Evolutionary conservation across 2,888 invertebrate species (phyloP), one percentile per base, ranked within the genome.

Genomic region (Callimorpha dominula): DNA sequence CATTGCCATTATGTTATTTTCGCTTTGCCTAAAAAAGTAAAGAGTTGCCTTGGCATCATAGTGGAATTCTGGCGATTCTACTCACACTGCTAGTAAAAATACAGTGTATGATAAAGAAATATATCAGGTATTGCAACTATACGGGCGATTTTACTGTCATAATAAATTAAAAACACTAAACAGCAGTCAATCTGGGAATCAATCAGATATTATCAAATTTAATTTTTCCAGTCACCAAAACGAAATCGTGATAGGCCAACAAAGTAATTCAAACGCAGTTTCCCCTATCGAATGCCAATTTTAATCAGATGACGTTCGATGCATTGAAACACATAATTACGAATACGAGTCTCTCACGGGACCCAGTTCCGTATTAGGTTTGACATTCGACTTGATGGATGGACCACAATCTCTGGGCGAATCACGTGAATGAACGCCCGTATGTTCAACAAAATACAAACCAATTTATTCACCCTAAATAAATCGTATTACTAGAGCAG

Each of bases 371-470:
- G 93, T 95, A 95, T 95, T 95, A 94, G 95, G 94, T 95, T 95
- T 95, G 95, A 95, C 95, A 93, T 93, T 93, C 91, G 92, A 92
- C 95, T 92, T 95, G 95, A 95, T 95, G 92, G 95, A 95, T 95
- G 92, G 90, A 90, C 90, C 89, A 92, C 94, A 94, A 95, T 95
- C 95, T 93, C 92, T 91, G 91, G 89, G 88, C 89, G 87, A 90
- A 94, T 94, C 94, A 93, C 87, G 87, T 90, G 91, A 93, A 94
- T 92, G 92, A 91, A 90, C 90, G 88, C 90, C 94, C 94, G 94
- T 95, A 95, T 93, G 89, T 89, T 87, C 73, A 75, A 84, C 81
- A 77, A 75, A 77, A 71, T 72, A 82, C 86, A 82, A 87, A 78
- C 31, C 84, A 82, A 72, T 71, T 69, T 9, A 5, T 79, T 72